Evolutionary conservation across 92 coral and sea anemone genomes (phyloP).

Genomic region (Phenganax stokvisi): DNA sequence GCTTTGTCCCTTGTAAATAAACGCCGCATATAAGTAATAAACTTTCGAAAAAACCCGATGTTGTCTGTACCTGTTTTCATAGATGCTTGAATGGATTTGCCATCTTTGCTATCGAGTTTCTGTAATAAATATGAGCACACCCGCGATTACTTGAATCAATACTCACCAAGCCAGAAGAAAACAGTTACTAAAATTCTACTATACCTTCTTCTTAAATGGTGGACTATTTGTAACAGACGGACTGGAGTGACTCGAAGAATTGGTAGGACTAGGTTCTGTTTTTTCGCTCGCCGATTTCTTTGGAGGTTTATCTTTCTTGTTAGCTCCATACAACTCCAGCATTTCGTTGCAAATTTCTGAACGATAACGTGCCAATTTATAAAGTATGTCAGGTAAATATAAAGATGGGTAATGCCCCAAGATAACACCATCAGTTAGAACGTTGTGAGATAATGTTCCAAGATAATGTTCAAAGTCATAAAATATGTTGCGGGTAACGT

Average conservation of each 20-base stretch:
- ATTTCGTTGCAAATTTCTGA: constrained; percentile 86
- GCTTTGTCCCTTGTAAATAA: too few species aligned
- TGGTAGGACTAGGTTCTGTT: constrained; percentile 48
- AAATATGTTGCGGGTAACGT: too few species aligned
- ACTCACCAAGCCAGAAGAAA: not conserved
- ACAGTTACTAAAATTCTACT: not conserved
- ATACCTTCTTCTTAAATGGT: constrained; percentile 75
- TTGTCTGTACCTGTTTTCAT: constrained; percentile 1
- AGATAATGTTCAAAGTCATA: too few species aligned
- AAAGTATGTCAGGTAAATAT: too few species aligned
- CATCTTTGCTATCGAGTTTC: constrained; percentile 27
- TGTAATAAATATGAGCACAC: not conserved
- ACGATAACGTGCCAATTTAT: not conserved
- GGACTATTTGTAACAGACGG: constrained; percentile 82
- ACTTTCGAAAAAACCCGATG: too few species aligned
- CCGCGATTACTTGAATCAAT: not conserved
- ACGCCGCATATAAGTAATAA: too few species aligned
- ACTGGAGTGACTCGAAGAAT: constrained; percentile 80
- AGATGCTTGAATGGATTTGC: constrained; percentile 45
- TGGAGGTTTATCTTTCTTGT: constrained; percentile 60
- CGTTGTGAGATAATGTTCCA: too few species aligned
- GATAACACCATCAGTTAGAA: too few species aligned
- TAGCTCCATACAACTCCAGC: constrained; percentile 89
- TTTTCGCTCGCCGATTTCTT: constrained; percentile 46
- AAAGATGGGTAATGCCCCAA: too few species aligned